A percentile compares a stretch with the other conserved stretches of the same genome.
Evolutionary conservation across 2,888 invertebrate species (phyloP).

Genomic region (Drosophila quinaria): DNA sequence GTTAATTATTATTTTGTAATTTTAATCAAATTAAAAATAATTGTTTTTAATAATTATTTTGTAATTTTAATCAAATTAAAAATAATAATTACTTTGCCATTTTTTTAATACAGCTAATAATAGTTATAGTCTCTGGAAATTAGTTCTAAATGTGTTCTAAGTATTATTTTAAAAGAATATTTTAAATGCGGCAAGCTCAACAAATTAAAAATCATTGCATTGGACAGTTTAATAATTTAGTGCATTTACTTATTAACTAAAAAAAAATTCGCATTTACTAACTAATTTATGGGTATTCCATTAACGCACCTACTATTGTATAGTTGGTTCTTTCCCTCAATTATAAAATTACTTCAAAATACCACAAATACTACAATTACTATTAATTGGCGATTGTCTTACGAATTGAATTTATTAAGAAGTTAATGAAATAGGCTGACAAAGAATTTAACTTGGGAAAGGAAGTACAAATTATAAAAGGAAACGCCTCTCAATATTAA

Average conservation of each 20-base stretch:
- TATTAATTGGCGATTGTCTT: slow-evolving; percentile 4
- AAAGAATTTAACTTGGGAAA: neutral
- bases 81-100: too few species aligned
- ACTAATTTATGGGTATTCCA: neutral
- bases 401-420: neutral
- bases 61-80: too few species aligned
- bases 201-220: too few species aligned
- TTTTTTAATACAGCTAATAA: too few species aligned
- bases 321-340: slow-evolving; percentile 8
- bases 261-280: neutral
- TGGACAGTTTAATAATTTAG: too few species aligned
- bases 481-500: neutral
- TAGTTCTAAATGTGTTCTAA: neutral
- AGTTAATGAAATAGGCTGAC: too few species aligned
- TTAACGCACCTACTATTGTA: neutral
- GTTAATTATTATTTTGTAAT: too few species aligned
- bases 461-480: neutral
- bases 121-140: too few species aligned
- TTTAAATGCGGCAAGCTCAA: too few species aligned
- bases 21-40: too few species aligned
- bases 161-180: too few species aligned
- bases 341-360: neutral
- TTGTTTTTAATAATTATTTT: too few species aligned
- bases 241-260: neutral
- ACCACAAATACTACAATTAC: neutral